Conservation (phyloP, 2,113 vertebrate genomes). For the Hippocampus guttulatus region DNA sequence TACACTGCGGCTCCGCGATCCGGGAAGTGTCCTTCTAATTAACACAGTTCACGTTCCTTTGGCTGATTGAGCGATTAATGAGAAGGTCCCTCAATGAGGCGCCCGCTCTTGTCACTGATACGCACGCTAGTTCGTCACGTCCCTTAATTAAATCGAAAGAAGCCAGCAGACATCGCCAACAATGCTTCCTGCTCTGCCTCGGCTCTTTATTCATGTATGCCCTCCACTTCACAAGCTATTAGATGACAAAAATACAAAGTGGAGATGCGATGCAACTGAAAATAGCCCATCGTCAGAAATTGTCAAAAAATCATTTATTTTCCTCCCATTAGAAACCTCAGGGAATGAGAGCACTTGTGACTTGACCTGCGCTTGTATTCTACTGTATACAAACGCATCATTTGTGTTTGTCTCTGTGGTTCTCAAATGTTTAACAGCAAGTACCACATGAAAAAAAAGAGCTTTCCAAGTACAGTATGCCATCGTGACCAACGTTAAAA, state of each 20-base stretch:
- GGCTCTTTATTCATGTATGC: constrained; percentile 18
- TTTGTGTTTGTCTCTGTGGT: background rate
- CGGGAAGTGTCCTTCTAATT: constrained; percentile 79
- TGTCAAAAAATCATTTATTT: background rate
- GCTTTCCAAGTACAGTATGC: too few species aligned
- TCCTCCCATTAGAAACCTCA: background rate
- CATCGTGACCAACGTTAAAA: too few species aligned
- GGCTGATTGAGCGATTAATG: constrained; percentile 79
- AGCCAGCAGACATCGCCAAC: constrained; percentile 21
- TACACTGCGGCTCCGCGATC: constrained; percentile 73
- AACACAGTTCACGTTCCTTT: constrained; percentile 74
- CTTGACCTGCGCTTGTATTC: background rate
- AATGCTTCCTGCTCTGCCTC: constrained; percentile 11
- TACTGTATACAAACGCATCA: background rate
- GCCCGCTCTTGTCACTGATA: constrained; percentile 31
- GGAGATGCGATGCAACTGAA: background rate
- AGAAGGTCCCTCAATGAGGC: constrained; percentile 58
- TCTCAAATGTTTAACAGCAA: background rate
- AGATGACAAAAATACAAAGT: constrained; percentile 1
- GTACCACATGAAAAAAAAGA: background rate
- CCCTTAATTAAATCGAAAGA: constrained; percentile 54
- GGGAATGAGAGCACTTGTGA: background rate
- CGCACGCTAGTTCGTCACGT: constrained; percentile 32
- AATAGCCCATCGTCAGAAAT: background rate
- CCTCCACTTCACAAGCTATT: constrained; percentile 5